A percentile compares a stretch with the other conserved stretches of the same genome.
phyloP scores from a whole-genome alignment of 2,113 vertebrate species.

The Notechis scutatus region DNA sequence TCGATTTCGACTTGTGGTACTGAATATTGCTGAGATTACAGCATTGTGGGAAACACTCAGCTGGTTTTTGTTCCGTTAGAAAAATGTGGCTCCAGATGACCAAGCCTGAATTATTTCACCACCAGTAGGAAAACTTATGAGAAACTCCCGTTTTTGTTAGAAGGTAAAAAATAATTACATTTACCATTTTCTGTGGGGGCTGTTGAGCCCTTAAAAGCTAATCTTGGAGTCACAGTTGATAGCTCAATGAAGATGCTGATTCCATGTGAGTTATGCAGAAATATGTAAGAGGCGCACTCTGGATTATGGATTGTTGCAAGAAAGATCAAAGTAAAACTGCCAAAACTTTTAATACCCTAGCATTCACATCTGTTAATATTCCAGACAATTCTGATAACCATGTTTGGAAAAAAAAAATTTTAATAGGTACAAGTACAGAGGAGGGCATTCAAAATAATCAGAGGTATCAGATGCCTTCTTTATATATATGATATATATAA shows the following conservation, averaged over 20 bases:
- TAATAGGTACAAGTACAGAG: no score
- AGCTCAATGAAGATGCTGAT: background rate
- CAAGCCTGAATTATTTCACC: background rate
- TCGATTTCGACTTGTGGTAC: background rate
- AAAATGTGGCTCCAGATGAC: no score
- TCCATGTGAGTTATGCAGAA: background rate
- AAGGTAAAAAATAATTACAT: background rate
- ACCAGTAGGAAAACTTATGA: background rate
- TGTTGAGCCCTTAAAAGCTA: background rate
- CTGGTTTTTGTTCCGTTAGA: background rate
- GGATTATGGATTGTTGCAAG: background rate
- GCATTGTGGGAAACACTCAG: background rate
- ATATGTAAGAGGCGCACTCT: background rate
- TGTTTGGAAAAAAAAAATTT: background rate
- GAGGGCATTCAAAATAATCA: no score
- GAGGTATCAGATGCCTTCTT: background rate
- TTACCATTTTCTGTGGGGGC: background rate
- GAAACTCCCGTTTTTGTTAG: background rate
- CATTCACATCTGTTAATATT: background rate
- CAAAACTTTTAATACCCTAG: background rate
- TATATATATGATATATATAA: background rate
- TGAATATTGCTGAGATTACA: background rate
- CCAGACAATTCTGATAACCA: background rate
- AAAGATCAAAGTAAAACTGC: background rate
- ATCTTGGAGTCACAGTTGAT: background rate